Base-by-base conservation (phyloP, 2,113 vertebrate species). In the Chamaetylas fuelleborni region DNA sequence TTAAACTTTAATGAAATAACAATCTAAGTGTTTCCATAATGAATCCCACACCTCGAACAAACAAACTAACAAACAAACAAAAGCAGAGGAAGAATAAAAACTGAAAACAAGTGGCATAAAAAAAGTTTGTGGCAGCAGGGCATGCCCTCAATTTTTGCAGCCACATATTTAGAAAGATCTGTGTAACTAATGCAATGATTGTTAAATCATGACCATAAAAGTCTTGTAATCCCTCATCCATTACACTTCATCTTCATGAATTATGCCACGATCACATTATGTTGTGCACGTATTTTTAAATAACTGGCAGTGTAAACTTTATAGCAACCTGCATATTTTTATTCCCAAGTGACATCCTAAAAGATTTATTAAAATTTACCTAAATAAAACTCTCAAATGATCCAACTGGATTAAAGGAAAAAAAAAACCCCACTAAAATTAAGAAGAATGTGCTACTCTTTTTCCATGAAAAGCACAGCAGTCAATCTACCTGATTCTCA, bases 41-140 rank as follows among this genome's bases (percentile, higher is more conserved):
- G 5, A 95, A 87, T 38, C 56, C 8, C 9, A 61, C 48, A 79
- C 24, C 64, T 91, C 28, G 67, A 93, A 34, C 61, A 38, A 89
- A 80, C 11, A 31, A n/a, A n/a, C n/a, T n/a, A 66, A 66, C 36
- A 36, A 36, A 38, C 58, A 77, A 62, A 84, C 17, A 61, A 81
- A 81, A 45, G n/a, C 9, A 47, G 60, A 61, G 13, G 42, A 81
- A 79, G 51, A 89, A 73, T 89, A 95, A 67, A 89, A 87, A 71
- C 71, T 76, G 90, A 90, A 96, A 96, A 81, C 53, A 95, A 95
- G 50, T 26, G 58, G 74, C 57, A 61, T 90, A 79, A 95, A 91
- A 72, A 97, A 96, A 95, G 40, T 60, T 90, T 0, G 10, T 60
- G 48, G 62, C 40, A 82, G 84, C 64, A 93, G 36, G 38, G 47